phyloP scores from a whole-genome alignment of 1,140 invertebrate genomes.

The Caerostris extrusa region DNA sequence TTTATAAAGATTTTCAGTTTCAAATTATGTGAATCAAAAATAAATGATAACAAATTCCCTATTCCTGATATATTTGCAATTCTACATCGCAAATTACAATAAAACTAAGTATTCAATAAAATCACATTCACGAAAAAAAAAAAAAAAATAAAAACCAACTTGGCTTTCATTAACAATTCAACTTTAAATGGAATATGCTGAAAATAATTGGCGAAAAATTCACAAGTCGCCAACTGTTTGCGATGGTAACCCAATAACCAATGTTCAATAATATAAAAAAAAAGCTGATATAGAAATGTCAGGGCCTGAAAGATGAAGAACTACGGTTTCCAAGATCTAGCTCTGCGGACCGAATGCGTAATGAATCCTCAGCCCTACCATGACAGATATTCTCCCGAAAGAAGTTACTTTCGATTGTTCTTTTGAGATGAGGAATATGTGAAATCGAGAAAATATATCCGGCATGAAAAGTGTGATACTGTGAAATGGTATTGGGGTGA shows the following conservation, averaged over 20 bases:
- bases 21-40: too few species aligned
- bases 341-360: conserved; percentile 50
- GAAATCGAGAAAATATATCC: conserved; percentile 56
- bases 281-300: conserved; percentile 60
- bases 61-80: too few species aligned
- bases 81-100: too few species aligned
- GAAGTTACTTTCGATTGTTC: conserved; percentile 67
- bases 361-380: conserved; percentile 34
- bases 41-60: too few species aligned
- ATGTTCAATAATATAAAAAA: conserved; percentile 64
- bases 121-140: background rate
- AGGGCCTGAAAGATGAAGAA: conserved; percentile 58
- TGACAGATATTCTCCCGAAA: conserved; percentile 51
- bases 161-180: background rate
- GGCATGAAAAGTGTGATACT: conserved; percentile 42
- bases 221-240: conserved; percentile 21
- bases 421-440: conserved; percentile 56
- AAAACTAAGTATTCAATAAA: too few species aligned
- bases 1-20: too few species aligned
- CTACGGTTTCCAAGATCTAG: conserved; percentile 21
- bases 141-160: too few species aligned
- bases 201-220: conserved; percentile 5
- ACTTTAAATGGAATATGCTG: background rate
- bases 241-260: conserved; percentile 50
- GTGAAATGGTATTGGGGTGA: conserved; percentile 50